A percentile compares a stretch with the other conserved stretches of the same genome.
Conservation (phyloP, 2,113 vertebrate genomes). For the Lamprologus sp. region DNA sequence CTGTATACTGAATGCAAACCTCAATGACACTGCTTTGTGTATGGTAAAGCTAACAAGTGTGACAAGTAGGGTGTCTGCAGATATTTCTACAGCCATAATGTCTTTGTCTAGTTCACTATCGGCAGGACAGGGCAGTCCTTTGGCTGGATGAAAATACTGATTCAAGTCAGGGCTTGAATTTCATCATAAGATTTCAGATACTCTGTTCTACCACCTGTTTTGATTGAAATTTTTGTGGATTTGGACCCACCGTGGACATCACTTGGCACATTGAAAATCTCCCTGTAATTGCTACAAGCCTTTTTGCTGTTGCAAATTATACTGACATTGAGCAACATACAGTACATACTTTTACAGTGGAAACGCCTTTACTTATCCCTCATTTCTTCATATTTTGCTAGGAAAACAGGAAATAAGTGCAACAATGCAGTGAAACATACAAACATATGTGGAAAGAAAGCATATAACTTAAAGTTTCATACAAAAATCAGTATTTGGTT, state of each 20-base stretch:
- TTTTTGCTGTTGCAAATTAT: neutral
- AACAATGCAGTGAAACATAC: neutral
- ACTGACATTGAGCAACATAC: neutral
- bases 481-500: neutral
- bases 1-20: neutral
- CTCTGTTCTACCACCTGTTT: neutral
- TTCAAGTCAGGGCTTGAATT: neutral
- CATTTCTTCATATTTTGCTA: neutral
- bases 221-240: neutral
- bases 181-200: neutral
- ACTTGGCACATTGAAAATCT: neutral
- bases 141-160: neutral
- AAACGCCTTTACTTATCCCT: neutral
- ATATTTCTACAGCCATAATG: neutral
- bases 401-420: neutral
- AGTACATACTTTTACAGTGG: neutral
- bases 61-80: neutral
- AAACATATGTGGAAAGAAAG: neutral
- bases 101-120: neutral
- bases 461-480: neutral
- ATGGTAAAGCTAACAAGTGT: neutral
- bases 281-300: neutral
- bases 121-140: neutral
- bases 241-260: neutral
- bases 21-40: neutral